phyloP scores from a whole-genome alignment of 2,888 invertebrate genomes.

The Pycnomerus fuliginosus region DNA sequence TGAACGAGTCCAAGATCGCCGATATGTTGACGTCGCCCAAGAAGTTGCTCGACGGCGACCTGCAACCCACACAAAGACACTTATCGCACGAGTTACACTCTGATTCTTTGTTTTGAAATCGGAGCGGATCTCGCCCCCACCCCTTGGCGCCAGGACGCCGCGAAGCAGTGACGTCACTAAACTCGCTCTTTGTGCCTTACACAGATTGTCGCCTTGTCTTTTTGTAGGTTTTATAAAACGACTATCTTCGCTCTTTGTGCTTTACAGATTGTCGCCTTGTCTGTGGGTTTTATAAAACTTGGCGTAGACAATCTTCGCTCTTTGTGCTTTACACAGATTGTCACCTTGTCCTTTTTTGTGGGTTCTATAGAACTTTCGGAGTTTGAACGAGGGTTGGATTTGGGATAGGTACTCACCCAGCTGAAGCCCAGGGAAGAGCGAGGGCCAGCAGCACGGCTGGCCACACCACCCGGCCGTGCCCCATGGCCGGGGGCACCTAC shows the following conservation, averaged over 20 bases:
- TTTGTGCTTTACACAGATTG: conserved; percentile 24
- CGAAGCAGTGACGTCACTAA: conserved; percentile 31
- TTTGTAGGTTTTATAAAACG: no score
- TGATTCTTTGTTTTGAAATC: conserved; percentile 33
- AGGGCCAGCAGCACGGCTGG: conserved; percentile 56
- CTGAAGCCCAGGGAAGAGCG: conserved; percentile 53
- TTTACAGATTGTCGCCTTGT: no score
- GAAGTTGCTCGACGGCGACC: conserved; percentile 78
- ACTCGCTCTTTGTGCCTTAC: conserved; percentile 28
- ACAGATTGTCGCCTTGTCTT: conserved; percentile 12
- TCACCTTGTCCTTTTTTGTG: no score
- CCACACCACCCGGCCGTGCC: conserved; percentile 58
- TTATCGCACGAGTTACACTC: background rate
- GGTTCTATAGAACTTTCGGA: no score
- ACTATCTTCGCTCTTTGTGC: no score
- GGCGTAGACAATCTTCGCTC: conserved; percentile 25
- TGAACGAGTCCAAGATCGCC: conserved; percentile 92
- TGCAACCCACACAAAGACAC: conserved; percentile 45
- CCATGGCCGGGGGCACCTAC: conserved; percentile 53
- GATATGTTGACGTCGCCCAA: conserved; percentile 93
- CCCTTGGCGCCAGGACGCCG: conserved; percentile 33
- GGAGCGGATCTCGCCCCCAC: conserved; percentile 28
- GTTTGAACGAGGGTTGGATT: no score
- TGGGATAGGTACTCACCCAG: conserved; percentile 58
- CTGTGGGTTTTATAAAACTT: no score